Percentiles rank a stretch among this genome's conserved stretches.
Evolutionary conservation across 2,797 vertebrate genomes (phyloP).

Genomic region (Tapera naevia): DNA sequence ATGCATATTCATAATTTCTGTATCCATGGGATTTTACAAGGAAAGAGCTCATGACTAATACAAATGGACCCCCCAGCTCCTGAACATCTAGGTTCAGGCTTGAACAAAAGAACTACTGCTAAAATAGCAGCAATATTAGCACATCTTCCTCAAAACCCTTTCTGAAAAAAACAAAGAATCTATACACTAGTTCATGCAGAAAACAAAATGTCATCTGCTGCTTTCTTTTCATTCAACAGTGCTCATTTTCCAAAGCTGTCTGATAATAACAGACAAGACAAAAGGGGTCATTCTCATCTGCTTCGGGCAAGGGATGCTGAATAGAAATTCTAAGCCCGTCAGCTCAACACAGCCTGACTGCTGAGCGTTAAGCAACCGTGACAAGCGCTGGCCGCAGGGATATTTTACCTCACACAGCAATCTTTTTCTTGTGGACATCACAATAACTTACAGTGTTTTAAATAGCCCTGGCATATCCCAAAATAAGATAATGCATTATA

Average conservation of each 20-base stretch:
- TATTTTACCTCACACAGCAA: background rate
- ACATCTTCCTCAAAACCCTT: conserved; percentile 14
- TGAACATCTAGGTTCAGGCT: background rate
- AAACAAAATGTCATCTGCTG: conserved; percentile 53
- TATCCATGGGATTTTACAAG: background rate
- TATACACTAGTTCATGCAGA: background rate
- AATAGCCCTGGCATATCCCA: background rate
- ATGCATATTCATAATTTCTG: background rate
- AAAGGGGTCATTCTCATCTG: conserved; percentile 28
- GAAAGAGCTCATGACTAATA: background rate
- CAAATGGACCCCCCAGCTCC: background rate
- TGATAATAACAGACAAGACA: conserved; percentile 28
- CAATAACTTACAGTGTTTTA: background rate
- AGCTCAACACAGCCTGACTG: background rate
- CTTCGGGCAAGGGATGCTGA: background rate
- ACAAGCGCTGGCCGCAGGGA: background rate
- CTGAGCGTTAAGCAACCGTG: background rate
- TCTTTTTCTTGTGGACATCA: background rate
- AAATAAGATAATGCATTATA: background rate
- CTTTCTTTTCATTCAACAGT: conserved; percentile 16
- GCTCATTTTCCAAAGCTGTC: background rate
- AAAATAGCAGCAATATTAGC: conserved; percentile 21
- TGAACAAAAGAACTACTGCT: conserved; percentile 14
- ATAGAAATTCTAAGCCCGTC: background rate
- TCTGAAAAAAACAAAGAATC: conserved; percentile 55